Percentiles rank a stretch among this genome's conserved stretches.
phyloP scores from a whole-genome alignment of 1,140 invertebrate genomes.

The Caenorhabditis remanei region DNA sequence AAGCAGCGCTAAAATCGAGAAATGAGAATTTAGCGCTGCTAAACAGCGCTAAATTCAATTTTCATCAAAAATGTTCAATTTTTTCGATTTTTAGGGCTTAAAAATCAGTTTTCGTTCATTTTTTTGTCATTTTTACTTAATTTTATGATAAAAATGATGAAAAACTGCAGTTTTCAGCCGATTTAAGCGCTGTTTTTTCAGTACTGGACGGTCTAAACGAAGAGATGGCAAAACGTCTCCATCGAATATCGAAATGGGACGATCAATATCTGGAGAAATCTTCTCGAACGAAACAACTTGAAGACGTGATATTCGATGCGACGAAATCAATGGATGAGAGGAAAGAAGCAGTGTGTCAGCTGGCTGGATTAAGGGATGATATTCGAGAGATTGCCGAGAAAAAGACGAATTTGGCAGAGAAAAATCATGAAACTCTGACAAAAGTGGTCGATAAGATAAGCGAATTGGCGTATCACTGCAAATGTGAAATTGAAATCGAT shows the following conservation, averaged over 20 bases:
- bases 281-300: not conserved
- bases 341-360: not conserved
- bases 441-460: not conserved
- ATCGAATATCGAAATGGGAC: not conserved
- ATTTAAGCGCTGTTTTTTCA: too few relatives aligned
- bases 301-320: not conserved
- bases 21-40: too few relatives aligned
- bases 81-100: too few relatives aligned
- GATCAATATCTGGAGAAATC: not conserved
- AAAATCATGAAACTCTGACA: not conserved
- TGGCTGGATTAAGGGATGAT: not conserved
- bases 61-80: too few relatives aligned
- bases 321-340: not conserved
- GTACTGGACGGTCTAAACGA: conserved; percentile 23
- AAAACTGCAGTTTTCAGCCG: too few relatives aligned
- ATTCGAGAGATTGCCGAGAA: not conserved
- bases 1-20: too few relatives aligned
- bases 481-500: conserved; percentile 21
- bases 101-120: too few relatives aligned
- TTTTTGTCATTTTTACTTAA: too few relatives aligned
- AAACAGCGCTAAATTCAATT: too few relatives aligned
- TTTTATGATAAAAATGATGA: too few relatives aligned
- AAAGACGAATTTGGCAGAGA: not conserved
- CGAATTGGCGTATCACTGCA: conserved; percentile 32
- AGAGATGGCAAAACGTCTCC: not conserved